Evolutionary conservation across 2,888 invertebrate genomes (phyloP), one percentile per base, ranked within the genome.

Genomic region (Xanthostigma xanthostigma): DNA sequence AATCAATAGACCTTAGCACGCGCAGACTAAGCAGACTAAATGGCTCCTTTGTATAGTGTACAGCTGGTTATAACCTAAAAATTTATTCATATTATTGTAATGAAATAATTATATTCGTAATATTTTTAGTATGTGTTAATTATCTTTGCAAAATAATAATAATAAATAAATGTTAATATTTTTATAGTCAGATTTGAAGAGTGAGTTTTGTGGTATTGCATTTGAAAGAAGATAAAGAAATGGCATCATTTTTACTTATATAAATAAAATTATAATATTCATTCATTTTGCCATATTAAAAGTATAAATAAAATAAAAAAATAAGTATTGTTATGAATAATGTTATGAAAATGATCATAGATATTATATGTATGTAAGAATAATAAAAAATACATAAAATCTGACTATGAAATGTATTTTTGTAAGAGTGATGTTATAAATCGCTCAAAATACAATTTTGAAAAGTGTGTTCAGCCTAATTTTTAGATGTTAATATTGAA

Each of bases 161-260:
- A 11, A 27, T 41, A 41, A 14, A 41, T 41, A 41, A 56, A 51
- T 52, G 56, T 55, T 58, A 60, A 58, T 57, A 58, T 59, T 59
- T 53, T 61, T 62, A 62, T 60, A 64, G 60, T 64, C 65, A 60
- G 62, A 62, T 63, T 63, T 65, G 64, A 65, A 64, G 64, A 65
- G 65, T 60, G 61, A 66, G 60, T 65, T 65, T 64, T 64, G 65
- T 65, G 65, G 65, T 64, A 60, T 64, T 62, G 63, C 62, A 61
- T 56, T 60, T 52, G 50, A 53, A 49, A 52, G 38, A 44, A 49
- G 49, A 12, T 42, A 51, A 43, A 40, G 39, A 17, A 45, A 47
- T 35, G 33, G 33, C 41, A 49, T 39, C 45, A 37, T 35, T 35
- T 51, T 34, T 45, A 44, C 46, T 48, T 53, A 49, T 48, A 41